Evolutionary conservation across 1,140 invertebrate species (phyloP).

Genomic region (Saccostrea glomerata): DNA sequence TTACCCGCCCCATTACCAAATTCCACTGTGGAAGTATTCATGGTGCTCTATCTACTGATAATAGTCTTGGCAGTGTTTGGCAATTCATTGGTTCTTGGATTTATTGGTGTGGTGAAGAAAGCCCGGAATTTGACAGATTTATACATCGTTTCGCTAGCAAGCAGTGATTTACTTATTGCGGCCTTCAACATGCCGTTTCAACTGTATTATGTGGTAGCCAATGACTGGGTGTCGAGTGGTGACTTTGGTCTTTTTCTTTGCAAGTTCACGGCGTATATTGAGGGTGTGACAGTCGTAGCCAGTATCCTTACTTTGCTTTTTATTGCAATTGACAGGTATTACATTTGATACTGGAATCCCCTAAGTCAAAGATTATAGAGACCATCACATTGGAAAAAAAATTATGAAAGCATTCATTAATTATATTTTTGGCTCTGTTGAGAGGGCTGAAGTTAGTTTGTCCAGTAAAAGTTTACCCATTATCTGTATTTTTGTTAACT

Average conservation of each 20-base stretch:
- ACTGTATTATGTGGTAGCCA: conserved; percentile 61
- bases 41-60: conserved; percentile 58
- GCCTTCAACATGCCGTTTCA: conserved; percentile 70
- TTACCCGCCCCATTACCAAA: conserved; percentile 61
- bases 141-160: conserved; percentile 73
- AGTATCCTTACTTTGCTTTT: conserved; percentile 68
- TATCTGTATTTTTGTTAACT: too few relatives aligned
- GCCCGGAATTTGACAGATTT: conserved; percentile 70
- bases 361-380: too few relatives aligned
- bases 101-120: conserved; percentile 59
- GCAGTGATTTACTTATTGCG: conserved; percentile 63
- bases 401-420: too few relatives aligned
- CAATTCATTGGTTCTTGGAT: conserved; percentile 62
- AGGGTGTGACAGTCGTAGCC: conserved; percentile 65
- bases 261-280: conserved; percentile 66
- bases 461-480: too few relatives aligned
- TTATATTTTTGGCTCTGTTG: too few relatives aligned
- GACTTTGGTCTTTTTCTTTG: conserved; percentile 62
- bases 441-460: too few relatives aligned
- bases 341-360: background rate
- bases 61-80: conserved; percentile 65
- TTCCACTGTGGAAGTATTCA: conserved; percentile 52
- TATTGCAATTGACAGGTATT: conserved; percentile 70
- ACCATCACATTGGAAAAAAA: too few relatives aligned
- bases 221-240: conserved; percentile 64